Percentiles rank a stretch among this genome's conserved stretches.
phyloP scores from a whole-genome alignment of 2,113 vertebrate genomes.

The Dasypus novemcinctus region DNA sequence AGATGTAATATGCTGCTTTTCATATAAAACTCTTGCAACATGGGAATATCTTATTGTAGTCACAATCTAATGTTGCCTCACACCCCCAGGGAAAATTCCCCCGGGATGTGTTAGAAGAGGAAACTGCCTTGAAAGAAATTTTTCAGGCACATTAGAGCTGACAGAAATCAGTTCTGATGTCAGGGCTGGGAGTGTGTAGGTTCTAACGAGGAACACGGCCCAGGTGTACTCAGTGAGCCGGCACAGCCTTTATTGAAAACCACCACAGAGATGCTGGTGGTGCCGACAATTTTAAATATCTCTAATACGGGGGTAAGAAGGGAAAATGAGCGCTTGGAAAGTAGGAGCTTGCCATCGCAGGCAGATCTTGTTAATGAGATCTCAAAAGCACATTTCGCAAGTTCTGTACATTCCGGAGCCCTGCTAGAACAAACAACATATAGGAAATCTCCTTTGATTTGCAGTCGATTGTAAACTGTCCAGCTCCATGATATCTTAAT shows the following conservation, averaged over 20 bases:
- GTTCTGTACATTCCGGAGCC: not conserved
- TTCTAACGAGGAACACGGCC: not conserved
- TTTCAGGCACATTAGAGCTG: slow-evolving; percentile 54
- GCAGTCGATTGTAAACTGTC: slow-evolving; percentile 19
- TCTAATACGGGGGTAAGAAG: not conserved
- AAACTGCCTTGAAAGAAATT: slow-evolving; percentile 58
- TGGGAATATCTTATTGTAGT: slow-evolving; percentile 47
- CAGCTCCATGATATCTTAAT: slow-evolving; percentile 29
- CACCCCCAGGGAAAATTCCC: slow-evolving; percentile 56
- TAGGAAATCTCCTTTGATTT: not conserved
- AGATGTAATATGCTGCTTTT: slow-evolving; percentile 48
- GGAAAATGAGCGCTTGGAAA: not conserved
- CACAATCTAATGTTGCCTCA: slow-evolving; percentile 38
- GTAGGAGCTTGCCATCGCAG: not conserved
- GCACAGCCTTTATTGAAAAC: not conserved
- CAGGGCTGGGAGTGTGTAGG: not conserved
- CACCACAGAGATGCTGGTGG: not conserved
- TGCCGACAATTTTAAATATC: not conserved
- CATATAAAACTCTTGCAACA: slow-evolving; percentile 46
- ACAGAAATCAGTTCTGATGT: slow-evolving; percentile 56
- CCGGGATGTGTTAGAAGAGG: slow-evolving; percentile 57
- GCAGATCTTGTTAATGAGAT: slow-evolving; percentile 16
- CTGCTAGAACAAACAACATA: slow-evolving; percentile 34
- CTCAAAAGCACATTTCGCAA: slow-evolving; percentile 28
- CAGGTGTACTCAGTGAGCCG: not conserved